Base-by-base conservation (phyloP, 2,888 invertebrate species). In the Parnassius apollo region DNA sequence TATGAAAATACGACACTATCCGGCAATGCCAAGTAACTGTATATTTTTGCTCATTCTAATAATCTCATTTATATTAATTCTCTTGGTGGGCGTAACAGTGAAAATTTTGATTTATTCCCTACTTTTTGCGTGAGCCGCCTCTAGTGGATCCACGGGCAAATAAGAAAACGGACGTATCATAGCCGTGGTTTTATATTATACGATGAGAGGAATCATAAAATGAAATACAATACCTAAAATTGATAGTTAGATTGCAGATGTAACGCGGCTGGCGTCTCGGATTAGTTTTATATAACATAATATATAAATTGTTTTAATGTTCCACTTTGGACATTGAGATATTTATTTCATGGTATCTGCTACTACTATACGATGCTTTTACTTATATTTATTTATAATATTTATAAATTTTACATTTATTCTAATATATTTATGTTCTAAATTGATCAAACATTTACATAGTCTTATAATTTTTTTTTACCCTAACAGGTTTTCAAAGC, bases 31-130 rank as follows among this genome's bases (percentile, higher is more conserved):
- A 71, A 76, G 68, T 72, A 75, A 77, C 77, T 76, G 70, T 70
- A 74, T 85, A 82, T 85, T 83, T 83, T 82, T 74, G 73, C 77
- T 78, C 71, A 75, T 81, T 78, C 73, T 80, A 78, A 72, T 75
- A 75, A 82, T 82, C 75, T 76, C 75, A 77, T 82, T 82, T 76
- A 77, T 80, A 77, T 76, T 75, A 80, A 75, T 75, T 68, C 65
- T 70, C 70, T 72, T 69, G 68, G 79, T 78, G 76, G 78, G 76
- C 65, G 73, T 66, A 70, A 71, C 71, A 65, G 68, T 71, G 71
- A 72, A 73, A 77, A 74, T 74, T 76, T 71, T 83, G 79, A 88
- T 85, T 79, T 82, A 83, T 79, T 59, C 64, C 67, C 66, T 68
- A 69, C 73, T 74, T 75, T 71, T 71, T 74, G 74, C 75, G 71